phyloP scores from a whole-genome alignment of 2,113 vertebrate species.

The Cinclus cinclus region DNA sequence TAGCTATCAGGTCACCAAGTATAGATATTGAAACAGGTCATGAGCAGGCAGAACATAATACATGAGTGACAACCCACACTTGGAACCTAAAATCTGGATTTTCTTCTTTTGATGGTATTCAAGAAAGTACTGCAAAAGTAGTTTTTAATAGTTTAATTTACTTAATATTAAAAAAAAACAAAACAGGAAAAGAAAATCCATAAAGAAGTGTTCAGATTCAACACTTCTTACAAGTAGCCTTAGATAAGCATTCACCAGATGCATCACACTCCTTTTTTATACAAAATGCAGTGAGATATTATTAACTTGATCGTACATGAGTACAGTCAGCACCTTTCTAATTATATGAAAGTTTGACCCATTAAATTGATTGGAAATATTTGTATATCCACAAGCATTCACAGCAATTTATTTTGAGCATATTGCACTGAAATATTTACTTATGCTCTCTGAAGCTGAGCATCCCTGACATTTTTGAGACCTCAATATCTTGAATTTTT shows the following conservation, averaged over 20 bases:
- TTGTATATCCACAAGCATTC: not conserved
- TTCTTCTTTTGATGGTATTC: not conserved
- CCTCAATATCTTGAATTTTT: slow-evolving; percentile 28
- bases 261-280: not conserved
- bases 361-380: not conserved
- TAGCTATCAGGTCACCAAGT: not conserved
- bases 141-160: not conserved
- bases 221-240: not conserved
- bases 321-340: not conserved
- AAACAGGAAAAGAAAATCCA: not conserved
- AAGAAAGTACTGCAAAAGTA: not conserved
- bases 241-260: not conserved
- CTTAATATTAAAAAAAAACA: not conserved
- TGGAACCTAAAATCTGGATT: not conserved
- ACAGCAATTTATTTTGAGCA: slow-evolving; percentile 6
- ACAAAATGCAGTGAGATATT: not conserved
- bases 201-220: not conserved
- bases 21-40: not conserved
- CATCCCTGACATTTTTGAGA: not conserved
- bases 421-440: not conserved
- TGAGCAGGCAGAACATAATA: not conserved
- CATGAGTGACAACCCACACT: not conserved
- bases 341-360: not conserved
- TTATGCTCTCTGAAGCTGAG: not conserved
- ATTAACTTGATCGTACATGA: not conserved